Evolutionary conservation across 1,140 invertebrate species (phyloP).

Genomic region (Ceratina calcarata): DNA sequence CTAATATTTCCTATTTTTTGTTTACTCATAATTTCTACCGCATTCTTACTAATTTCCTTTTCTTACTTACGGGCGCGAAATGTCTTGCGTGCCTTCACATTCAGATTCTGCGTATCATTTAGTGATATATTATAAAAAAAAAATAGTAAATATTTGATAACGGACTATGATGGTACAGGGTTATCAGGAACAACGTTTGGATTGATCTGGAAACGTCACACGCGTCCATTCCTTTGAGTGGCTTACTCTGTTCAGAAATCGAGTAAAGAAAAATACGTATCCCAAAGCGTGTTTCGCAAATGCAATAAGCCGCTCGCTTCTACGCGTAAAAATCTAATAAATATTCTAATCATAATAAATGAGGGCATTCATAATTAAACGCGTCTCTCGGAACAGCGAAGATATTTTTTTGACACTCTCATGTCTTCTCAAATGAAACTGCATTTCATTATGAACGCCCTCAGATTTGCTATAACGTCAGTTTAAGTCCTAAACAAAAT

Average conservation of each 20-base stretch:
- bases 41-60: too few relatives aligned
- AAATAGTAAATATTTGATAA: background rate
- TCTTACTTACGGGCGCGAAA: too few relatives aligned
- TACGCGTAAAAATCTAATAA: slow-evolving; percentile 54
- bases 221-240: slow-evolving; percentile 30
- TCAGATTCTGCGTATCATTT: too few relatives aligned
- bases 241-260: slow-evolving; percentile 36
- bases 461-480: slow-evolving; percentile 34
- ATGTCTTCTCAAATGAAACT: background rate
- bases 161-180: slow-evolving; percentile 38
- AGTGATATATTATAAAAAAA: background rate
- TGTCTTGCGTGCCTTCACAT: too few relatives aligned
- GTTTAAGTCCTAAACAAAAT: slow-evolving; percentile 29
- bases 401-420: background rate
- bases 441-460: slow-evolving; percentile 43
- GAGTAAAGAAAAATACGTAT: slow-evolving; percentile 19
- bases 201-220: slow-evolving; percentile 25
- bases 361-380: slow-evolving; percentile 37
- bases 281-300: slow-evolving; percentile 44
- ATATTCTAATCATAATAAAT: slow-evolving; percentile 51
- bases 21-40: too few relatives aligned
- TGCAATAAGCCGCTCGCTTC: slow-evolving; percentile 57
- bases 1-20: too few relatives aligned
- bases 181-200: slow-evolving; percentile 33
- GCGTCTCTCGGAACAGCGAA: background rate